Evolutionary conservation across 2,888 invertebrate species (phyloP), one percentile per base, ranked within the genome.

Genomic region (Dilophus febrilis): DNA sequence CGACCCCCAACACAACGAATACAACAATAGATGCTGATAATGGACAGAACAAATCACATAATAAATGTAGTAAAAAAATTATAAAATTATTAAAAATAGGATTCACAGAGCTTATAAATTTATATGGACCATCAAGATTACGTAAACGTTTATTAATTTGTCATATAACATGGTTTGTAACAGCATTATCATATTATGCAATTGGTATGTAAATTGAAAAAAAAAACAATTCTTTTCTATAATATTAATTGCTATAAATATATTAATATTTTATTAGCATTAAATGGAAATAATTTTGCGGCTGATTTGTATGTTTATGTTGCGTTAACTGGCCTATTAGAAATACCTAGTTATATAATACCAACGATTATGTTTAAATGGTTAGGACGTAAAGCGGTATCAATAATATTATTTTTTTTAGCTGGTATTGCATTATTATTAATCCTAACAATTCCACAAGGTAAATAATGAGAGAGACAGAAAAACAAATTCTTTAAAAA

Each of bases 221-320:
- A n/a, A n/a, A n/a, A n/a, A n/a, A n/a, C n/a, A n/a, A n/a, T n/a
- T n/a, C n/a, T n/a, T n/a, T n/a, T n/a, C n/a, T n/a, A n/a, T n/a
- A n/a, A n/a, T n/a, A n/a, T n/a, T n/a, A 29, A 17, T 18, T 12
- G 34, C 14, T 8, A 14, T 5, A 6, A 34, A n/a, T 19, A 7
- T 34, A 18, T 18, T 34, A 12, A 18, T 27, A 29, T 18, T 36
- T 36, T 39, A 27, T 12, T 35, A 39, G 39, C 34, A 12, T 28
- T 39, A 28, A 35, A 39, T 33, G 28, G 28, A 17, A 34, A 39
- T 22, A 39, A 39, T 29, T 34, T 39, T 28, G 16, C 26, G 3
- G 29, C 39, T 14, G 29, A 39, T 27, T 16, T 11, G 3, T 39
- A 34, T 18, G 7, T 39, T 18, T 39, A 39, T 29, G 39, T 34